Evolutionary conservation across 2,797 vertebrate species (phyloP), one percentile per base, ranked within the genome.

Genomic region (Sebastes itinus): DNA sequence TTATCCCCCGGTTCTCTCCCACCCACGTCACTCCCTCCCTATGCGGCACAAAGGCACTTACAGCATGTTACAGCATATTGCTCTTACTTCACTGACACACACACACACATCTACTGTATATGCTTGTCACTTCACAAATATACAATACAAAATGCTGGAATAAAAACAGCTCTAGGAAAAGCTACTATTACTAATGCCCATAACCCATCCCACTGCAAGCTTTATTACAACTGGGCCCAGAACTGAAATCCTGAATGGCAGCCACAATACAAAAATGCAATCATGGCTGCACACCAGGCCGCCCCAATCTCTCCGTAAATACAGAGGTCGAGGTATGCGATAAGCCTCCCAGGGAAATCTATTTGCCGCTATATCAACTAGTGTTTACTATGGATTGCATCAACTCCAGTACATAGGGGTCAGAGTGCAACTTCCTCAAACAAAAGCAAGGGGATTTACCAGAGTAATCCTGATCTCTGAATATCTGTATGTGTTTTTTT

Each of bases 211-310:
- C 20, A 52, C 30, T 62, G 63, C 14, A 62, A 33, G 59, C 33
- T 75, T 80, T 81, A 83, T 75, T 77, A 76, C 72, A 27, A 54
- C 42, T 70, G 13, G 42, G 18, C 83, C 46, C 68, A 52, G 49
- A 72, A 74, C 77, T 85, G 77, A 86, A 85, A 78, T 81, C 38
- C 85, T 88, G 86, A 90, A 81, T 87, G 72, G 10, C 64, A 75
- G 49, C 25, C 49, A 18, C 20, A 74, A 54, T 63, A 76, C 63
- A 83, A 86, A 85, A 80, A 79, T 80, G 86, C 67, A 87, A 84
- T 84, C 83, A 82, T 23, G 72, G 38, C 74, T 88, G 76, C 79
- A 87, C 78, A 90, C 75, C 62, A 77, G 81, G 78, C 74, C 67
- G 63, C 18, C 59, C 87, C 67, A 78, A 66, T 82, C 74, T 75